Evolutionary conservation across 2,797 vertebrate species (phyloP), one percentile per base, ranked within the genome.

Genomic region (Sorex maritimensis): DNA sequence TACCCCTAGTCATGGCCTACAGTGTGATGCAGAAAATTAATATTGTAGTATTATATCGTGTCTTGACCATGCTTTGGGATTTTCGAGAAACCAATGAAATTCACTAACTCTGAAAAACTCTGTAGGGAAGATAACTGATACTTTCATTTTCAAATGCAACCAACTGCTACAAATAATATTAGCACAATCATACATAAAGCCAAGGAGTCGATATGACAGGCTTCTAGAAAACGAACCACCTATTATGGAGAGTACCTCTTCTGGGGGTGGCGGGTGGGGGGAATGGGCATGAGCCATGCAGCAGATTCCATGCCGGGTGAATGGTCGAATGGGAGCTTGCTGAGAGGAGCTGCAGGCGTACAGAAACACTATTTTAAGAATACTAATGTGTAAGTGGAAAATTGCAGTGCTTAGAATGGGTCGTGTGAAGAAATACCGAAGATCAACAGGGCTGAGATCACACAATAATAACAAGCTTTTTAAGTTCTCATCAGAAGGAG

Each of bases 11-110:
- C 17, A 10, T 67, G 58, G 79, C 23, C 69, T 71, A 11, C 49
- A 44, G 52, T 21, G n/a, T 12, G 3, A 68, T 4, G 5, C 69
- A 89, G 55, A 81, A 89, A 89, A 93, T 80, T 75, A 88, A 91
- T 34, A 81, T 46, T 67, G 67, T 8, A 90, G 21, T 58, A 65
- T 73, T 80, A 34, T 52, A 52, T 1, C 73, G 12, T 68, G 17
- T 84, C 84, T 80, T 52, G 65, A 74, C 14, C 49, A 7, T 67
- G 72, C 49, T 88, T 30, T 67, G n/a, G 28, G 7, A 11, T 73
- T 83, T 91, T 84, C 30, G 80, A 81, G 92, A 92, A 75, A 34
- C 49, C 75, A 84, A 12, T 81, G 44, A 88, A 82, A 88, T 44
- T 83, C 83, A 81, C 73, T 84, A 94, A 84, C 72, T 88, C 23